Percentiles rank a stretch among this genome's conserved stretches.
These are phyloP conservation scores for Phacellophora camtschatica DNA, from an alignment of 30 jellyfish, hydroid and myxozoan genomes.

Conservation along the genomic window DNA sequence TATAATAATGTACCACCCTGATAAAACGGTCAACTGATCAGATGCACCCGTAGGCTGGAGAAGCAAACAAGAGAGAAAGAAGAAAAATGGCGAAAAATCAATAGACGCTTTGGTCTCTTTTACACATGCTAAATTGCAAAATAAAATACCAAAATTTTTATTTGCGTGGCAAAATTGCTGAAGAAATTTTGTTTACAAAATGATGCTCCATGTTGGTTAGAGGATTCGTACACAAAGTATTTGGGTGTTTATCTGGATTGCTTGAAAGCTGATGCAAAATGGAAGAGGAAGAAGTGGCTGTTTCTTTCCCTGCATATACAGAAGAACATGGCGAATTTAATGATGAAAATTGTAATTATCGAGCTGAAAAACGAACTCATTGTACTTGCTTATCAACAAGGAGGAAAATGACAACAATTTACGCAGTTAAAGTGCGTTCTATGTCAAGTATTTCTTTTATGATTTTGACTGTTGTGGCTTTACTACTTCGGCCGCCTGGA, in stretches of 20 bases:
- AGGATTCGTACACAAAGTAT: conserved; percentile 14
- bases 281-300: not conserved
- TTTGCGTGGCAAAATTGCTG: not conserved
- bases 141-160: not conserved
- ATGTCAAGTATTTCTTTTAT: conserved; percentile 6
- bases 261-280: not conserved
- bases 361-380: not conserved
- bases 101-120: not conserved
- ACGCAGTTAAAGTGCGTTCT: not conserved
- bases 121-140: not conserved
- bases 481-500: conserved; percentile 55
- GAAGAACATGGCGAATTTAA: not conserved
- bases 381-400: conserved; percentile 31
- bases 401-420: not conserved
- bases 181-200: not conserved
- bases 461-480: conserved; percentile 2
- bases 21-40: conserved; percentile 65
- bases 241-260: not conserved
- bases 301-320: not conserved
- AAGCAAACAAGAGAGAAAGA: conserved; percentile 42
- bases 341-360: not conserved
- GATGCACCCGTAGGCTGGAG: conserved; percentile 44
- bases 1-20: conserved; percentile 55
- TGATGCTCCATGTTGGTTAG: conserved; percentile 14
- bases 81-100: conserved; percentile 52